Conservation (phyloP, 2,113 vertebrate genomes). For the Hippopotamus amphibius region DNA sequence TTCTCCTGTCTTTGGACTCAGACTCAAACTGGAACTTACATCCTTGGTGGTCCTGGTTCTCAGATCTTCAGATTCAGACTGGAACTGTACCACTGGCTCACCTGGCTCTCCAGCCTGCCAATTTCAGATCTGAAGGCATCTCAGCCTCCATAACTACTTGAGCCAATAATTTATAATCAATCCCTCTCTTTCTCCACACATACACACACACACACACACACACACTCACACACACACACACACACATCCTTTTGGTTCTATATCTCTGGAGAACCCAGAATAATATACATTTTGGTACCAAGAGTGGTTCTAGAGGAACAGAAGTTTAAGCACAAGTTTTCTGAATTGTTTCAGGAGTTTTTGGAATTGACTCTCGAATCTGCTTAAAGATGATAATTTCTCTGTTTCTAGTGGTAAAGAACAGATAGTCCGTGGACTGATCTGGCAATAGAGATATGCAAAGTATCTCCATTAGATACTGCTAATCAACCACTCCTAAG, state of each 20-base stretch:
- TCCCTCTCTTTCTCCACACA: neutral
- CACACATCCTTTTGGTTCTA: neutral
- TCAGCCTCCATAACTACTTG: neutral
- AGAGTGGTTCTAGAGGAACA: neutral
- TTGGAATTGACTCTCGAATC: neutral
- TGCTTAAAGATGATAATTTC: neutral
- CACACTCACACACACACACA: neutral
- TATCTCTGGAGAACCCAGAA: neutral
- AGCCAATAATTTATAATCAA: neutral
- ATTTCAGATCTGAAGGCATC: neutral
- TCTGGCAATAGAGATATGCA: neutral
- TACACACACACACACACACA: neutral
- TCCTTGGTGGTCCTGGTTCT: neutral
- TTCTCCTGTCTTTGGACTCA: neutral
- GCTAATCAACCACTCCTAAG: neutral
- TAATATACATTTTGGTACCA: neutral
- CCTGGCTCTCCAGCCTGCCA: neutral
- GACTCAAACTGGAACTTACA: neutral
- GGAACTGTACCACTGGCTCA: neutral
- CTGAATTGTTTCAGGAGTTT: neutral
- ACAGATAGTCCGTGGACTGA: neutral
- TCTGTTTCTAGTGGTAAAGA: neutral
- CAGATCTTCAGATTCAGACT: neutral
- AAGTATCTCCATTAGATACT: neutral
- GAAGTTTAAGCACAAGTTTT: neutral